These are phyloP conservation scores for Ammodytes dubius DNA, from an alignment of 2,113 vertebrate species.

Conservation along the genomic window DNA sequence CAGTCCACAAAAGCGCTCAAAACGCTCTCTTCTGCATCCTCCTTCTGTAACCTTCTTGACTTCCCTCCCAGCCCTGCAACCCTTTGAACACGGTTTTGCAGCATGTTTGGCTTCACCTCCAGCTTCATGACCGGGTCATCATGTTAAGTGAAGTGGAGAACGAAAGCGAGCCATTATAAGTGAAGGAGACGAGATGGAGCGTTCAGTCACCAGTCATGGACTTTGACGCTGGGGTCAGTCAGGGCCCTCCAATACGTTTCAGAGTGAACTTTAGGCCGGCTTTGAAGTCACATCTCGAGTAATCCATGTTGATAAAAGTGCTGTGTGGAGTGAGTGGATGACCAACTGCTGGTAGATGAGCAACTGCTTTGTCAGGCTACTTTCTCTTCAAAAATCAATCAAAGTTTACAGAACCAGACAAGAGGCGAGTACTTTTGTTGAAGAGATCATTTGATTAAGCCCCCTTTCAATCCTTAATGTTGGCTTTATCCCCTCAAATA, in stretches of 20 bases:
- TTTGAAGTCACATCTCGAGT: conserved; percentile 14
- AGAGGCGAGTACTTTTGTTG: conserved; percentile 3
- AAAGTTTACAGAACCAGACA: conserved; percentile 9
- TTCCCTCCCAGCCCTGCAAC: too few species aligned
- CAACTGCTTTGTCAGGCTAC: conserved; percentile 14
- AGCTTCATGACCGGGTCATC: conserved; percentile 70
- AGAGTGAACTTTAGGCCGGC: conserved; percentile 18
- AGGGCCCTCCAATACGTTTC: conserved; percentile 22
- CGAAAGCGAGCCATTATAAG: conserved; percentile 49
- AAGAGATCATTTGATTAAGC: conserved; percentile 1
- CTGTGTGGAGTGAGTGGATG: neutral
- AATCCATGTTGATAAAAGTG: conserved; percentile 20
- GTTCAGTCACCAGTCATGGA: conserved; percentile 41
- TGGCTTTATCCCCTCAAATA: conserved; percentile 29
- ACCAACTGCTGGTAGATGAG: conserved; percentile 15
- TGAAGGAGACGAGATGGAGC: conserved; percentile 42
- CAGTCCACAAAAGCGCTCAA: conserved; percentile 46
- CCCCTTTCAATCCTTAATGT: conserved; percentile 34
- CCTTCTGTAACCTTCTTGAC: conserved; percentile 20
- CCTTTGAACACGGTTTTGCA: conserved; percentile 1
- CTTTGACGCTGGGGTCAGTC: conserved; percentile 35
- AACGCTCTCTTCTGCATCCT: conserved; percentile 26
- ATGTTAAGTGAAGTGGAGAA: conserved; percentile 56
- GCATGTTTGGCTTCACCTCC: conserved; percentile 54
- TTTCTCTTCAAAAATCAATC: conserved; percentile 33